A percentile compares a stretch with the other conserved stretches of the same genome.
Evolutionary conservation across 2,797 vertebrate species (phyloP).

Genomic region (Antennarius maculatus): DNA sequence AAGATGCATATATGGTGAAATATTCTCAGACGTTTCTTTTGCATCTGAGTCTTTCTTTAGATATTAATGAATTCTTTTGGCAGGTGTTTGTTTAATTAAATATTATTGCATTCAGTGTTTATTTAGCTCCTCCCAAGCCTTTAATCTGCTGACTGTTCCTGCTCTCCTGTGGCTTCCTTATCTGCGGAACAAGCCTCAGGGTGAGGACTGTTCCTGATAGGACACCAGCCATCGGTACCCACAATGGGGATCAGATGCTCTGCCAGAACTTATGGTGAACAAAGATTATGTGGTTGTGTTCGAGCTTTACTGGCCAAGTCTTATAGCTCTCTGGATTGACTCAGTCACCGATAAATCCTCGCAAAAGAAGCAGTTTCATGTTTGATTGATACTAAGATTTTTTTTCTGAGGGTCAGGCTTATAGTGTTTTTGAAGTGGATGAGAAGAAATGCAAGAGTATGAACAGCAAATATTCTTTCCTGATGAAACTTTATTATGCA

Average conservation of each 20-base stretch:
- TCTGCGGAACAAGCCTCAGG: constrained; percentile 63
- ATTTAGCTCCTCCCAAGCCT: constrained; percentile 50
- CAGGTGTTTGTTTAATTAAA: constrained; percentile 38
- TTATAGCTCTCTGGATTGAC: constrained; percentile 19
- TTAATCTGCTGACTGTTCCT: constrained; percentile 52
- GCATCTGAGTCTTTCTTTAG: constrained; percentile 7
- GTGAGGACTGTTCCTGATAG: constrained; percentile 55
- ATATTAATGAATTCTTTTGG: constrained; percentile 24
- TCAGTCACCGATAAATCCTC: constrained; percentile 30
- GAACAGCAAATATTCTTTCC: background rate
- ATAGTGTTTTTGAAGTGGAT: background rate
- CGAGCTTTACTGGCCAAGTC: constrained; percentile 41
- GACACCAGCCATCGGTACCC: constrained; percentile 44
- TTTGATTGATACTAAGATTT: constrained; percentile 30
- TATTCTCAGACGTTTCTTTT: background rate
- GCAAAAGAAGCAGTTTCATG: constrained; percentile 13
- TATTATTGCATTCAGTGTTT: constrained; percentile 51
- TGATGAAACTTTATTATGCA: background rate
- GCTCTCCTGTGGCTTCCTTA: constrained; percentile 55
- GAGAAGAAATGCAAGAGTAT: constrained; percentile 3
- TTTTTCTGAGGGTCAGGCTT: constrained; percentile 22
- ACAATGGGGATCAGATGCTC: constrained; percentile 43
- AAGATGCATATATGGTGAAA: too few species aligned
- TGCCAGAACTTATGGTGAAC: constrained; percentile 52
- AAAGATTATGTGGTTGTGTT: constrained; percentile 63